Evolutionary conservation across 2,888 invertebrate species (phyloP).

Genomic region (Oxytorus armatus): DNA sequence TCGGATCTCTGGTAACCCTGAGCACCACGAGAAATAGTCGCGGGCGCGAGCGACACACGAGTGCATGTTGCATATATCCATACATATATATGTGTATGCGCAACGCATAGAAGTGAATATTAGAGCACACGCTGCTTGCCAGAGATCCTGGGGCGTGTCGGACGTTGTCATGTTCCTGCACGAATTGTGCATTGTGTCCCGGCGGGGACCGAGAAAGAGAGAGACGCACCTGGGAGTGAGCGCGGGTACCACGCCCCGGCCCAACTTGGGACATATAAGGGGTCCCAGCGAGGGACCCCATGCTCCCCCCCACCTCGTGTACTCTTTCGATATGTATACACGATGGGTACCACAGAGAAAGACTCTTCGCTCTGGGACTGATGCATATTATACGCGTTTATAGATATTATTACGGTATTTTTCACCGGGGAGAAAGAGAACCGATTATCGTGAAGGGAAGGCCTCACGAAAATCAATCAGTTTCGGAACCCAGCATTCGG

Average conservation of each 20-base stretch:
- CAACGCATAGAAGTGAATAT: slow-evolving; percentile 77
- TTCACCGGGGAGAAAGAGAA: background rate
- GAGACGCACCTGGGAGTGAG: slow-evolving; percentile 83
- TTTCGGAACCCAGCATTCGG: background rate
- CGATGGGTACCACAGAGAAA: slow-evolving; percentile 8
- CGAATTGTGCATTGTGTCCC: slow-evolving; percentile 69
- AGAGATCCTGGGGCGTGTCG: slow-evolving; percentile 82
- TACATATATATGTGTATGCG: slow-evolving; percentile 3
- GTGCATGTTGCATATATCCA: slow-evolving; percentile 54
- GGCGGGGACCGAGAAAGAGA: slow-evolving; percentile 58
- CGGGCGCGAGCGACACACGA: slow-evolving; percentile 66
- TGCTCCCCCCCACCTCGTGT: no score
- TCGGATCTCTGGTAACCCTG: slow-evolving; percentile 34
- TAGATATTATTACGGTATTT: background rate
- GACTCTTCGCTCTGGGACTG: slow-evolving; percentile 25
- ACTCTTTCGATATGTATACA: slow-evolving; percentile 34
- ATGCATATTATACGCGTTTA: slow-evolving; percentile 28
- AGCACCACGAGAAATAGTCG: slow-evolving; percentile 77
- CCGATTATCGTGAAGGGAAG: background rate
- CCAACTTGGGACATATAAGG: slow-evolving; percentile 76
- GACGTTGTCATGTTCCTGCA: slow-evolving; percentile 80
- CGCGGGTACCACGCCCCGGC: slow-evolving; percentile 80
- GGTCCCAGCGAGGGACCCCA: slow-evolving; percentile 67
- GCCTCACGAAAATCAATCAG: background rate
- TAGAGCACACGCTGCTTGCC: slow-evolving; percentile 78